Base-by-base conservation (phyloP, 1,140 invertebrate species). In the Spodoptera litura region DNA sequence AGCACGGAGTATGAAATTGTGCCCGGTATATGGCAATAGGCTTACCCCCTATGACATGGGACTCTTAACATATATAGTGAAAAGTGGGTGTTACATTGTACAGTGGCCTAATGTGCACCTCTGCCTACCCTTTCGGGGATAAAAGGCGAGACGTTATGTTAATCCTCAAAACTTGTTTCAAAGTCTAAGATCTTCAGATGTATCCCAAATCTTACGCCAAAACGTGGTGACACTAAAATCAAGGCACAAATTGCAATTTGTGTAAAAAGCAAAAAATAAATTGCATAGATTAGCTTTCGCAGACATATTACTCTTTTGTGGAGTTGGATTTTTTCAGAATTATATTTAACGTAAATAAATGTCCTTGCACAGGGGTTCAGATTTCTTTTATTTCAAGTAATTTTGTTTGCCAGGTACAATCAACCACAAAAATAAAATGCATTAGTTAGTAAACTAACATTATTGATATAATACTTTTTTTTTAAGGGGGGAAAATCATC, bases 231-330 rank as follows among this genome's bases (percentile, higher is more conserved):
- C 64, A 12, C 25, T 52, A 27, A 52, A 68, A 68, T 68, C 49
- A 68, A 51, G 25, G 25, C 53, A 35, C 49, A 70, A 70, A 70
- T 71, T 71, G 68, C 51, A 71, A 71, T 71, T 71, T 71, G 52
- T 68, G 49, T 68, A 55, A 71, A 71, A n/a, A 56, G 52, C 27
- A 51, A 71, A 53, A 71, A 71, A 52, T 68, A 52, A 71, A 71
- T 53, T 71, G 66, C 68, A 55, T 56, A 56, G 51, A 56, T 56
- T 71, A 56, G 27, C 51, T 71, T 71, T 35, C 11, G 52, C 27
- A 71, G 31, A 56, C 68, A 56, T 25, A 71, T 71, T 71, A 55
- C 13, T 71, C 8, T 52, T 71, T 64, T 64, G n/a, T 31, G 38
- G n/a, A 11, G 9, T 15, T 64, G 44, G 61, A 20, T 64, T 64